phyloP scores from a whole-genome alignment of 2,113 vertebrate genomes.

The Cebidichthys violaceus region DNA sequence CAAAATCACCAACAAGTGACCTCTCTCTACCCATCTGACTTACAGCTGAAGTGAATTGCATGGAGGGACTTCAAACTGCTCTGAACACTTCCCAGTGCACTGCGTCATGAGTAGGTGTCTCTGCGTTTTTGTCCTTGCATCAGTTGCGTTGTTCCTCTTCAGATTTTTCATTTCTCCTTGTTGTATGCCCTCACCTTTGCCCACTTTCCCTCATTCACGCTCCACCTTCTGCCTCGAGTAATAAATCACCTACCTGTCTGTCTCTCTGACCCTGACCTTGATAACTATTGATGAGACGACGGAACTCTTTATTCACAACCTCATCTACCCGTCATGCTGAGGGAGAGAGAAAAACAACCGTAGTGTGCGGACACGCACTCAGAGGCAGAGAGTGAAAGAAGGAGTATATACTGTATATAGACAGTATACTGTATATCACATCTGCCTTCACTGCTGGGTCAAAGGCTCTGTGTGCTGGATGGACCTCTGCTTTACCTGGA shows the following conservation, averaged over 20 bases:
- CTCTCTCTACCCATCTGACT: background rate
- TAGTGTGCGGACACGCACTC: background rate
- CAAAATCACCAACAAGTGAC: conserved; percentile 20
- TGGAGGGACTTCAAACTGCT: background rate
- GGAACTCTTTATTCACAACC: conserved; percentile 60
- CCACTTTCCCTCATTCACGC: conserved; percentile 31
- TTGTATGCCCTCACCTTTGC: conserved; percentile 34
- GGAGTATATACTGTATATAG: background rate
- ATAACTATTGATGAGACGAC: conserved; percentile 70
- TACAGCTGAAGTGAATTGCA: background rate
- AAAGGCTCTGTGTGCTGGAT: conserved; percentile 10
- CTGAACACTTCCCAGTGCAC: background rate
- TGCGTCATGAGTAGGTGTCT: background rate
- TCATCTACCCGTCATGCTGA: conserved; percentile 57
- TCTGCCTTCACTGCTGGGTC: background rate
- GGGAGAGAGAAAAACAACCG: conserved; percentile 44
- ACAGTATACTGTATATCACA: no score
- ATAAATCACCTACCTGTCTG: conserved; percentile 58
- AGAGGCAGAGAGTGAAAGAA: background rate
- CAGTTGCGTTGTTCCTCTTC: conserved; percentile 6
- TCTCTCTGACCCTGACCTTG: conserved; percentile 66
- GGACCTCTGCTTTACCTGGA: conserved; percentile 27
- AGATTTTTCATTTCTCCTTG: conserved; percentile 16
- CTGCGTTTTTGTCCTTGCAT: background rate
- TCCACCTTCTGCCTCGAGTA: conserved; percentile 47